Percentiles rank a stretch among this genome's conserved stretches.
These are phyloP conservation scores for Mungos mungo DNA, from an alignment of 2,113 vertebrate genomes.

Conservation along the genomic window DNA sequence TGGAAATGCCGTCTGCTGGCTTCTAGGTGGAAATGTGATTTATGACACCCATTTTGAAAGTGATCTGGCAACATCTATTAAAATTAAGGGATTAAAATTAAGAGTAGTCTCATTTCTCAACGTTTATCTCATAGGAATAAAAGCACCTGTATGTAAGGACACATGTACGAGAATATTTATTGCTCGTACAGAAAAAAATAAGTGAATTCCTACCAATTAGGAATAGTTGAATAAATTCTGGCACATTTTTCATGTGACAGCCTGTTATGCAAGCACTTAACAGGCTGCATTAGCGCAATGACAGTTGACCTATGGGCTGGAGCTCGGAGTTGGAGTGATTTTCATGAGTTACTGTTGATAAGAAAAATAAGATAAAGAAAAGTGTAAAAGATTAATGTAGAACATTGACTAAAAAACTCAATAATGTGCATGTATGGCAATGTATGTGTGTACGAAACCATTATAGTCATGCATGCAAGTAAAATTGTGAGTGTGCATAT, in stretches of 20 bases:
- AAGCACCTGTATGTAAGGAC: not conserved
- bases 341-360: not conserved
- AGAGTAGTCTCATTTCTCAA: conserved; percentile 1
- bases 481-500: not conserved
- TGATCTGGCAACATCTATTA: not conserved
- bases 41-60: not conserved
- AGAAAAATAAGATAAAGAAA: not conserved
- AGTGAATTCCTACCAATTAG: not conserved
- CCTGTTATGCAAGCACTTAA: not conserved
- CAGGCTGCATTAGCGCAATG: not conserved
- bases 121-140: conserved; percentile 3
- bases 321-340: not conserved
- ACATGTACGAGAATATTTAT: not conserved
- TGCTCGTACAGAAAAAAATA: not conserved
- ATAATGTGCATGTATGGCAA: not conserved
- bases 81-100: conserved; percentile 16
- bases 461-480: not conserved
- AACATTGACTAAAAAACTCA: not conserved
- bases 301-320: not conserved
- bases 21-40: not conserved
- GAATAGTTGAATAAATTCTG: not conserved
- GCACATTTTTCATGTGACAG: not conserved
- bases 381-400: not conserved
- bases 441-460: not conserved
- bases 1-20: not conserved